Evolutionary conservation across 2,888 invertebrate species (phyloP).

Genomic region (Trichopoda pennipes): DNA sequence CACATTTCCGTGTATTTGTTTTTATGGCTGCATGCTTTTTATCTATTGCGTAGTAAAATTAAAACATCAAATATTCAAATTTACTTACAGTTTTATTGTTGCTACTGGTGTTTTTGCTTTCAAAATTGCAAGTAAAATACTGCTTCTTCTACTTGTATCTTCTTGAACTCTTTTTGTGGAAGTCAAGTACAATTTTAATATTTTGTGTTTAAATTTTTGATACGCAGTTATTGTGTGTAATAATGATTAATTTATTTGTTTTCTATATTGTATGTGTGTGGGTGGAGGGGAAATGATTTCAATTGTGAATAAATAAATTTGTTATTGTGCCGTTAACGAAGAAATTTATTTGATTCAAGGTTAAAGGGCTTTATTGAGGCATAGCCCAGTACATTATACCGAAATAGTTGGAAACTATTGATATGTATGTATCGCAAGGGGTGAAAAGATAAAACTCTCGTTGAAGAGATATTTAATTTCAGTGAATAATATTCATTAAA

Average conservation of each 20-base stretch:
- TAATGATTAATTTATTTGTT: not conserved
- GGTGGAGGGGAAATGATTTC: too few relatives aligned
- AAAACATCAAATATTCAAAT: constrained; percentile 28
- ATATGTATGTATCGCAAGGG: too few relatives aligned
- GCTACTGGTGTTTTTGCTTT: not conserved
- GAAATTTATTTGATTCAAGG: too few relatives aligned
- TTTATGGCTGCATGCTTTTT: not conserved
- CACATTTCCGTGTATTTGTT: not conserved
- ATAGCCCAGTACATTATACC: too few relatives aligned
- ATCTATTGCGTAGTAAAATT: constrained; percentile 39
- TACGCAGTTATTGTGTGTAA: not conserved
- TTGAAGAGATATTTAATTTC: too few relatives aligned
- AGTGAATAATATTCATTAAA: too few relatives aligned
- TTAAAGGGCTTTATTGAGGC: too few relatives aligned
- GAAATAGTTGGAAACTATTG: too few relatives aligned
- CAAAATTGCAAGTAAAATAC: not conserved
- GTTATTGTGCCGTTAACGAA: too few relatives aligned
- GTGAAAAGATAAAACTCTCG: too few relatives aligned
- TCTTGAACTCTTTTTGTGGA: not conserved
- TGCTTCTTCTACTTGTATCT: not conserved
- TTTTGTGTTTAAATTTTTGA: not conserved
- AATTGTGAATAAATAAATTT: too few relatives aligned
- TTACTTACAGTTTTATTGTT: not conserved
- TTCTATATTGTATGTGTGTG: too few relatives aligned
- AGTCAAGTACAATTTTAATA: not conserved